A percentile compares a stretch with the other conserved stretches of the same genome.
These are phyloP conservation scores for Geotrupes spiniger DNA, from an alignment of 2,888 invertebrate genomes.

Conservation along the genomic window DNA sequence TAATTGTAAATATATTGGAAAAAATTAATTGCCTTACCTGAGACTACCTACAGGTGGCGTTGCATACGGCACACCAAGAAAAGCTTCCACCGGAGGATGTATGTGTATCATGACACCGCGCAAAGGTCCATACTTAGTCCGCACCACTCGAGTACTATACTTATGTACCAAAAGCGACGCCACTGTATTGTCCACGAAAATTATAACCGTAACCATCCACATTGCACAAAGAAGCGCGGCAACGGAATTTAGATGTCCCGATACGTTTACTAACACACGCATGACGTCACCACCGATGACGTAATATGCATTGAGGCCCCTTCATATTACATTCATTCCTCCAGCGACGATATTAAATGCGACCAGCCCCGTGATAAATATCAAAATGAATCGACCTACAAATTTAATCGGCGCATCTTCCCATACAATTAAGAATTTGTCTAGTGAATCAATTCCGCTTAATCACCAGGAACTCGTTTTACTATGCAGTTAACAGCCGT, in stretches of 20 bases:
- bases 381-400: too few relatives aligned
- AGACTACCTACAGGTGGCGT: constrained; percentile 87
- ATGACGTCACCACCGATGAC: constrained; percentile 46
- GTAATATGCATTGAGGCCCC: constrained; percentile 35
- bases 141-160: constrained; percentile 78
- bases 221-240: constrained; percentile 41
- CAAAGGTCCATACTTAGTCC: constrained; percentile 86
- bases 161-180: constrained; percentile 63
- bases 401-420: too few relatives aligned
- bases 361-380: background rate
- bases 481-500: constrained; percentile 30
- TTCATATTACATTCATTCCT: constrained; percentile 24
- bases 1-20: too few relatives aligned
- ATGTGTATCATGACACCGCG: constrained; percentile 81
- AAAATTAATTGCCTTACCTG: too few relatives aligned
- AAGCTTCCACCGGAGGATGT: constrained; percentile 83
- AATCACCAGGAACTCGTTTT: background rate
- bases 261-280: constrained; percentile 42
- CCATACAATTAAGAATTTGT: background rate
- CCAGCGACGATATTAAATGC: background rate
- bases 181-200: constrained; percentile 54
- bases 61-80: constrained; percentile 91
- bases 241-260: constrained; percentile 42
- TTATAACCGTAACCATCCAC: constrained; percentile 57
- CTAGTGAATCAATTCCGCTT: background rate